These are phyloP conservation scores for Bhutanitis thaidina DNA, from an alignment of 2,888 invertebrate species.

Conservation along the genomic window DNA sequence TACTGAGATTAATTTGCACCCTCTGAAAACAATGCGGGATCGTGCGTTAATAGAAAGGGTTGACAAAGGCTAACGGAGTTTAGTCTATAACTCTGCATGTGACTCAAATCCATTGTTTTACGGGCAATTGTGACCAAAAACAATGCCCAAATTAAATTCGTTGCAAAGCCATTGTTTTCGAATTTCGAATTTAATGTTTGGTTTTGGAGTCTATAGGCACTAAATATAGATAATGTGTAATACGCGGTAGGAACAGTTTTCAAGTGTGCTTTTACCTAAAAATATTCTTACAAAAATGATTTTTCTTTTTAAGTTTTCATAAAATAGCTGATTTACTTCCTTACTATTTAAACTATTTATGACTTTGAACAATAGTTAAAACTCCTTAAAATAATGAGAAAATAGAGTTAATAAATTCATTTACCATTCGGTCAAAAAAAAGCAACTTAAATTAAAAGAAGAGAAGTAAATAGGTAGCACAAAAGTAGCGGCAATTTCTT, in stretches of 20 bases:
- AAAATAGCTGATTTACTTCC: too few relatives aligned
- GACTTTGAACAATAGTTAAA: too few relatives aligned
- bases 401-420: too few relatives aligned
- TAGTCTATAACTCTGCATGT: slow-evolving; percentile 77
- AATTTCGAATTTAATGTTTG: slow-evolving; percentile 28
- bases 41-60: slow-evolving; percentile 56
- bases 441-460: slow-evolving; percentile 35
- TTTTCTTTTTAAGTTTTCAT: too few relatives aligned
- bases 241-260: background rate
- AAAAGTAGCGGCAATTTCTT: slow-evolving; percentile 53
- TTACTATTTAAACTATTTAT: too few relatives aligned
- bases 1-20: slow-evolving; percentile 75
- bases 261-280: too few relatives aligned
- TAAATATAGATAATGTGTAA: slow-evolving; percentile 10
- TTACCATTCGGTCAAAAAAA: slow-evolving; percentile 10
- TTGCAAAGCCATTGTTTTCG: slow-evolving; percentile 43
- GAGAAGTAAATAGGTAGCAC: slow-evolving; percentile 26
- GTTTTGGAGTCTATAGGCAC: slow-evolving; percentile 20
- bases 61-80: slow-evolving; percentile 36
- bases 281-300: too few relatives aligned
- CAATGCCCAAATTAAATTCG: slow-evolving; percentile 62
- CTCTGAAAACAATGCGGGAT: slow-evolving; percentile 61
- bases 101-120: slow-evolving; percentile 71
- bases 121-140: slow-evolving; percentile 55
- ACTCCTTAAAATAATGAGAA: too few relatives aligned